Conservation (phyloP, 2,888 invertebrate species). For the Ormyrus nitidulus region DNA sequence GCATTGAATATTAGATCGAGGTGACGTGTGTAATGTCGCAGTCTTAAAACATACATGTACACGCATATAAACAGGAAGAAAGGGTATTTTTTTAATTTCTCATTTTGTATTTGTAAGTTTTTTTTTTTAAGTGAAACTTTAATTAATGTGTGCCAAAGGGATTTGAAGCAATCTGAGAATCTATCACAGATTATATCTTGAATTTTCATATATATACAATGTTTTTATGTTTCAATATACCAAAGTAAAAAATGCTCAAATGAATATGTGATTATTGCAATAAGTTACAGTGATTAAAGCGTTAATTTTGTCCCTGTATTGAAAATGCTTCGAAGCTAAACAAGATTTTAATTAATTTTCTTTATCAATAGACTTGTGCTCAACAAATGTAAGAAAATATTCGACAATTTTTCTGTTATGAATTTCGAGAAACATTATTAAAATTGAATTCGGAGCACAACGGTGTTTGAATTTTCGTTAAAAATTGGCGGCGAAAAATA, state of each 20-base stretch:
- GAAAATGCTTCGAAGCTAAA: no score
- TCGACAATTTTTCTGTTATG: no score
- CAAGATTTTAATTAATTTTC: no score
- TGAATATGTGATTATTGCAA: not conserved
- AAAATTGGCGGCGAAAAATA: not conserved
- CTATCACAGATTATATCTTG: constrained; percentile 2
- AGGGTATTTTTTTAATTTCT: constrained; percentile 19
- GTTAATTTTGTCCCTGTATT: no score
- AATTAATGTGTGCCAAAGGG: constrained; percentile 49
- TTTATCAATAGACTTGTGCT: no score
- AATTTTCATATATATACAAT: not conserved
- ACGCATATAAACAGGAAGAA: constrained; percentile 1
- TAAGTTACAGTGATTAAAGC: no score
- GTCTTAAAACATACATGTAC: constrained; percentile 50
- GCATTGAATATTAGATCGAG: constrained; percentile 69
- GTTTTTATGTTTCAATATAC: constrained; percentile 3
- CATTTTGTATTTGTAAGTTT: constrained; percentile 5
- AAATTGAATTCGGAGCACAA: no score
- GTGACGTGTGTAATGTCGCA: constrained; percentile 56
- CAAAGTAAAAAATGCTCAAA: constrained; percentile 11
- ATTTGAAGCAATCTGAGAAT: constrained; percentile 35
- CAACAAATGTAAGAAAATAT: no score
- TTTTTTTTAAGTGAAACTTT: constrained; percentile 19
- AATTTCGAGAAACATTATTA: no score
- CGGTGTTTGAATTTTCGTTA: no score